Percentiles rank a stretch among this genome's conserved stretches.
Evolutionary conservation across 2,888 invertebrate genomes (phyloP).

Genomic region (Scaeva pyrastri): DNA sequence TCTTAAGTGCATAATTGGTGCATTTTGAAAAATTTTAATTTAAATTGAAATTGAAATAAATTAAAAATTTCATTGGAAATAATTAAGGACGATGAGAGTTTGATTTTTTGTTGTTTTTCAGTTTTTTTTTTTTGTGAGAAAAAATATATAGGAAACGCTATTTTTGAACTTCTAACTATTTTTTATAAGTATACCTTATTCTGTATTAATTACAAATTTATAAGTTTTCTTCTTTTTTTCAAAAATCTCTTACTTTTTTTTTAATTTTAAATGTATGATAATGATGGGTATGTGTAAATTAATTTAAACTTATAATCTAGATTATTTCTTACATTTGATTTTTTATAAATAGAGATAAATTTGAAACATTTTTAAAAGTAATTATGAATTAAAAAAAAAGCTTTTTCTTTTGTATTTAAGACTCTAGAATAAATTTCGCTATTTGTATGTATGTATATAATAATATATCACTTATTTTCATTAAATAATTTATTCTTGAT

Average conservation of each 20-base stretch:
- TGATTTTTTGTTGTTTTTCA: slow-evolving; percentile 9
- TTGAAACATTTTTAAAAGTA: slow-evolving; percentile 54
- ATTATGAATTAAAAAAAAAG: slow-evolving; percentile 42
- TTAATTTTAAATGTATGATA: slow-evolving; percentile 49
- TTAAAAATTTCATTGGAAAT: slow-evolving; percentile 29
- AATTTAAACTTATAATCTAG: slow-evolving; percentile 50
- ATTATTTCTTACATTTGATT: slow-evolving; percentile 33
- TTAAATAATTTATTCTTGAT: slow-evolving; percentile 68
- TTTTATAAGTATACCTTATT: background rate
- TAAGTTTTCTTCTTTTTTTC: too few species aligned
- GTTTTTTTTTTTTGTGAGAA: slow-evolving; percentile 34
- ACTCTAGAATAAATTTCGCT: slow-evolving; percentile 67
- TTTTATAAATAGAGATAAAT: slow-evolving; percentile 41
- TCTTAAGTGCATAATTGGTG: slow-evolving; percentile 64
- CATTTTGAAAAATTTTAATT: slow-evolving; percentile 29
- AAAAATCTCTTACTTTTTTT: background rate
- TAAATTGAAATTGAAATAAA: slow-evolving; percentile 5
- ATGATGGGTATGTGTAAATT: slow-evolving; percentile 76
- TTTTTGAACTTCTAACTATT: slow-evolving; percentile 32
- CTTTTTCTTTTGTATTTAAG: slow-evolving; percentile 27
- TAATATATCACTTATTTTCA: slow-evolving; percentile 71
- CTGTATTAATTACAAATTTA: slow-evolving; percentile 54
- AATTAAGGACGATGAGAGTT: slow-evolving; percentile 1
- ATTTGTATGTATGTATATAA: slow-evolving; percentile 58
- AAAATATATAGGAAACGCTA: slow-evolving; percentile 56